Evolutionary conservation across 2,888 invertebrate genomes (phyloP).

Genomic region (Junonia oenone): DNA sequence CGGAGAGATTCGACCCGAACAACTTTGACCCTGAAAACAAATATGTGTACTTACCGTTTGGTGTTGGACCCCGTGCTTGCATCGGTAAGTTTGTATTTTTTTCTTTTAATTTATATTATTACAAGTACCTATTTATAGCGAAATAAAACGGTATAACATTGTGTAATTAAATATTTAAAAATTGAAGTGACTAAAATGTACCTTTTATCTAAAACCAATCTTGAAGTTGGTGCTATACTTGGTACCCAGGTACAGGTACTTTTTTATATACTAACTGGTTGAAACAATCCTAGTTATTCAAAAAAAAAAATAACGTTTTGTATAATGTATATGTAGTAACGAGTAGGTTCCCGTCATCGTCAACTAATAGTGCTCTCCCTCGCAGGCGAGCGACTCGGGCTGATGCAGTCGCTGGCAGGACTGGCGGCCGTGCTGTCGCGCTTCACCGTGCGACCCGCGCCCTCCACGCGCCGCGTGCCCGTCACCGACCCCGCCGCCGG

Average conservation of each 20-base stretch:
- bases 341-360: too few relatives aligned
- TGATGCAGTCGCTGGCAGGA: conserved; percentile 62
- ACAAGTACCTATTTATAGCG: too few relatives aligned
- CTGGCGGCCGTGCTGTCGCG: conserved; percentile 52
- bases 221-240: too few relatives aligned
- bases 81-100: conserved; percentile 43
- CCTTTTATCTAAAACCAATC: too few relatives aligned
- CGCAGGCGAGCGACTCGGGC: conserved; percentile 53
- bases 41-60: conserved; percentile 55
- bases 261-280: too few relatives aligned
- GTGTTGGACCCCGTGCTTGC: conserved; percentile 55
- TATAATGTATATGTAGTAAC: too few relatives aligned
- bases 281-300: too few relatives aligned
- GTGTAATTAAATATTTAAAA: too few relatives aligned
- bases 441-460: conserved; percentile 48
- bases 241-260: too few relatives aligned
- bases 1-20: conserved; percentile 49
- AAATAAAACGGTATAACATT: not conserved
- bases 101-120: too few relatives aligned
- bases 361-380: not conserved
- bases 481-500: conserved; percentile 41
- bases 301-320: too few relatives aligned
- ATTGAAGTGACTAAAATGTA: too few relatives aligned
- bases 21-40: conserved; percentile 38
- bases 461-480: conserved; percentile 37